Percentiles rank a stretch among this genome's conserved stretches.
These are phyloP conservation scores for Heptranchias perlo DNA, from an alignment of 2,113 vertebrate species.

Conservation along the genomic window DNA sequence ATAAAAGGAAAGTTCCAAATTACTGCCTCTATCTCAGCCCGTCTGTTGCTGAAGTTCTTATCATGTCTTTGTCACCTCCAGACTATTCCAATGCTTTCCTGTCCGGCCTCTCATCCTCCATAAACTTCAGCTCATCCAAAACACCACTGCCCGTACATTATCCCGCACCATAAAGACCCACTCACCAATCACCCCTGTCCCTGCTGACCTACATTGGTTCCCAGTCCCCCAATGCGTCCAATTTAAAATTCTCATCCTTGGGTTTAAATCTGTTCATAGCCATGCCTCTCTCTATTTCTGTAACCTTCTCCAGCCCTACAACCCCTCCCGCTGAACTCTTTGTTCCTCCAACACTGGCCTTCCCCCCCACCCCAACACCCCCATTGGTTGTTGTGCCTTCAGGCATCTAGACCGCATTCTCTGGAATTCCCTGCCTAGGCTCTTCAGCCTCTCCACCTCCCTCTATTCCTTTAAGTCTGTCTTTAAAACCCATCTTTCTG, in stretches of 20 bases:
- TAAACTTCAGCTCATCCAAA: not conserved
- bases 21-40: not conserved
- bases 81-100: not conserved
- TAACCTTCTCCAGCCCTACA: too few species aligned
- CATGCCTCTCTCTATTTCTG: not conserved
- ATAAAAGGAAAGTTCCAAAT: not conserved
- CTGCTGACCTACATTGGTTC: not conserved
- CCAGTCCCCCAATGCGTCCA: too few species aligned
- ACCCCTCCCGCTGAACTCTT: too few species aligned
- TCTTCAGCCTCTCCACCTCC: not conserved
- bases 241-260: not conserved
- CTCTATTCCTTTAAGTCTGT: not conserved
- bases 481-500: too few species aligned
- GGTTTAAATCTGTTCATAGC: too few species aligned
- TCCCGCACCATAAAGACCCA: too few species aligned
- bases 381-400: not conserved
- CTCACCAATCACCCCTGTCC: not conserved
- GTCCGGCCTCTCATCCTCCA: not conserved
- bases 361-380: too few species aligned
- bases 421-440: not conserved
- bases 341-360: too few species aligned
- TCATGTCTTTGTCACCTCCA: not conserved
- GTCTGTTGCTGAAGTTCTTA: not conserved
- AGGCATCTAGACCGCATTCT: not conserved
- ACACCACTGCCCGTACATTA: too few species aligned